Evolutionary conservation across 2,113 vertebrate species (phyloP).

Genomic region (Myrmecobius fasciatus): DNA sequence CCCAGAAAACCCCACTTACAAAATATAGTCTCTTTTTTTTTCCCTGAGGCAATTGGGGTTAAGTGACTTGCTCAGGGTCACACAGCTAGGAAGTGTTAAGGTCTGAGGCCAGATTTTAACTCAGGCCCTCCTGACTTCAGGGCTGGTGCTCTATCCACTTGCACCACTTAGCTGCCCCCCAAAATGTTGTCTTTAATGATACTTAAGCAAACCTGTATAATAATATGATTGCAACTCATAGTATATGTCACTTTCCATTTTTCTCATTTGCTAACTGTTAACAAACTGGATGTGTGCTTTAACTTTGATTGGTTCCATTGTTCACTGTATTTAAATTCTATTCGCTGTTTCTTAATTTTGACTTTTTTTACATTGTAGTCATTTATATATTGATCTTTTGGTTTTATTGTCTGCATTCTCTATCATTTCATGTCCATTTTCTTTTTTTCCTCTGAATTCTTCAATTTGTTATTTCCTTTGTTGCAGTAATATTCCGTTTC

Average conservation of each 20-base stretch:
- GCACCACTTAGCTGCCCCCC: no score
- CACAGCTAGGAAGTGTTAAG: no score
- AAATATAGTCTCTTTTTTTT: no score
- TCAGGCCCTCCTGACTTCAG: no score
- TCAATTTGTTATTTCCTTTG: no score
- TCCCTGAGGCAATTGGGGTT: no score
- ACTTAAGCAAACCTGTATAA: background rate
- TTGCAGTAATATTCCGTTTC: no score
- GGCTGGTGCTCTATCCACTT: no score
- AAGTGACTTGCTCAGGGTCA: no score
- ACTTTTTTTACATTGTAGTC: background rate
- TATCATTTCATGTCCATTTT: background rate
- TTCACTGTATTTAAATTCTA: background rate
- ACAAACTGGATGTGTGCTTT: background rate
- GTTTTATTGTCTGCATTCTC: background rate
- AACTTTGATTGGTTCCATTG: background rate
- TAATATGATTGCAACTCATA: background rate
- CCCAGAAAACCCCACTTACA: background rate
- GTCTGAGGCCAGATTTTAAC: no score
- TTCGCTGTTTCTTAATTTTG: background rate
- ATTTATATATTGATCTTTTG: no score
- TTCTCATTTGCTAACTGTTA: background rate
- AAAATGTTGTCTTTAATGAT: background rate
- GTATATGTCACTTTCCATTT: background rate
- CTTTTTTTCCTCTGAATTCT: no score